Evolutionary conservation across 2,888 invertebrate genomes (phyloP), one percentile per base, ranked within the genome.

Genomic region (Apocheima hispidaria): DNA sequence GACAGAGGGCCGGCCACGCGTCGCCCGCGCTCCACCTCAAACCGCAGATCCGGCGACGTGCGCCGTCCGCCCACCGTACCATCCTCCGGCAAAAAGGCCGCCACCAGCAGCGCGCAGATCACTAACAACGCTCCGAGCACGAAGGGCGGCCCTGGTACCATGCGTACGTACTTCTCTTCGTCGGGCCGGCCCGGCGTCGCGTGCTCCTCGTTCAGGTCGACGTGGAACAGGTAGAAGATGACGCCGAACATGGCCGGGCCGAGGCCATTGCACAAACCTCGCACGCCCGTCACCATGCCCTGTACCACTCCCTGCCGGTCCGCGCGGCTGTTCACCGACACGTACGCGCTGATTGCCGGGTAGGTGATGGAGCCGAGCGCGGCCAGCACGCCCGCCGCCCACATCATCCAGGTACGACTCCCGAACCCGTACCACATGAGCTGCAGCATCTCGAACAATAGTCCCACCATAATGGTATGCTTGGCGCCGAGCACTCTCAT

Each of bases 161-260:
- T 90, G 93, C 97, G 93, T 67, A 95, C 80, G 91, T 92, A 89
- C 59, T 85, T 84, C 63, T 92, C 96, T 65, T 95, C 92, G 30
- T 90, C 80, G 12, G 89, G 86, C 68, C 77, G 76, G 5, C 84
- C 84, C 2, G 78, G 65, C 16, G 85, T 62, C 77, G 83, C 85
- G 71, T 94, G 94, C 61, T 96, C 96, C 74, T 96, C 97, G 84
- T 98, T 98, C 80, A 99, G 93, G 93, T 99, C 98, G 70, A 99
- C 99, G 87, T 99, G 98, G 92, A 99, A 99, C 80, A 99, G 93
- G 93, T 99, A 99, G 93, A 99, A 99, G 77, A 99, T 98, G 72
- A 99, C 96, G 16, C 99, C 99, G 86, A 98, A 99, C 94, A 99
- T 96, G 41, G 99, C 99, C 0, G 99, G 99, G 0, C 99, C 99